A percentile compares a stretch with the other conserved stretches of the same genome.
phyloP scores from a whole-genome alignment of 2,797 vertebrate species.

The Protonibea diacanthus region DNA sequence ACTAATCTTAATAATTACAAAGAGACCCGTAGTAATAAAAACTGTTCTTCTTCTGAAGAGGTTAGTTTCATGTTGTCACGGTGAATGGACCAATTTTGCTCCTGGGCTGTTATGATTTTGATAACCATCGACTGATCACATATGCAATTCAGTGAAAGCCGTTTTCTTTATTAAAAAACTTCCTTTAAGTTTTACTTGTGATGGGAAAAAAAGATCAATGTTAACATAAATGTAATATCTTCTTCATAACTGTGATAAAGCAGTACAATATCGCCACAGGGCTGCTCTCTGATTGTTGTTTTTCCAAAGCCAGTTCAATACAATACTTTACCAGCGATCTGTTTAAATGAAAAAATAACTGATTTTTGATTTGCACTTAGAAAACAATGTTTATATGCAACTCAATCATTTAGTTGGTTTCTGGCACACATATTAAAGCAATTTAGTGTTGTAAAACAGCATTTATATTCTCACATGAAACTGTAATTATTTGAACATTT shows the following conservation, averaged over 20 bases:
- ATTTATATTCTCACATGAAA: neutral
- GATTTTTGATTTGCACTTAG: neutral
- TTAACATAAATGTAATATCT: neutral
- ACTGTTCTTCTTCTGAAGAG: neutral
- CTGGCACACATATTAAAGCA: neutral
- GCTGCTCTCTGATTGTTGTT: neutral
- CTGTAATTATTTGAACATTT: too few species aligned
- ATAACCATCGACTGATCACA: neutral
- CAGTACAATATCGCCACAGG: neutral
- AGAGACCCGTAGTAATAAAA: neutral
- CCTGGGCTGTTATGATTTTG: neutral
- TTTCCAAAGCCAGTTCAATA: neutral
- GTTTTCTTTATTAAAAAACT: slow-evolving; percentile 12
- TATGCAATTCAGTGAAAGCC: neutral
- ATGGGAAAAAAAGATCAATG: neutral
- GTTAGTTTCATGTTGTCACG: neutral
- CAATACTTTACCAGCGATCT: neutral
- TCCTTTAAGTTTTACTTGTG: neutral
- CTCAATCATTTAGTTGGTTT: neutral
- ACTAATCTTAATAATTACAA: neutral
- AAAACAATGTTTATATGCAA: neutral
- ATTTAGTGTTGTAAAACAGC: neutral
- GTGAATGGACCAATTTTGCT: neutral
- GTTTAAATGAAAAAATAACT: neutral
- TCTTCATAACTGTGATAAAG: neutral